Base-by-base conservation (phyloP, 1,140 invertebrate species). In the Monochamus saltuarius region DNA sequence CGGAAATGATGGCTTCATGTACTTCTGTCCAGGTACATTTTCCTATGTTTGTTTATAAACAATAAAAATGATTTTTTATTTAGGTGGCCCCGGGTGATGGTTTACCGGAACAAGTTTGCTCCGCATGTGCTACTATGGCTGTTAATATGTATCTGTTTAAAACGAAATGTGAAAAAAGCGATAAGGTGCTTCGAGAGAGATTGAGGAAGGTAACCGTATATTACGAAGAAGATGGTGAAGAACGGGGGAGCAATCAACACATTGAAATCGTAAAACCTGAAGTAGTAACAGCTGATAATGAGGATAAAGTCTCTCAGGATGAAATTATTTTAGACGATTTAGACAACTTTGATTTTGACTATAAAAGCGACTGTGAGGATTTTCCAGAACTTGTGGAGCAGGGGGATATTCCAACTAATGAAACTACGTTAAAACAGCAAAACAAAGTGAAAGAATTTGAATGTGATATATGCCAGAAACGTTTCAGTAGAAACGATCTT, bases 61-160 rank as follows among this genome's bases (percentile, higher is more conserved):
- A 29, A 6, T 29, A 29, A 29, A 29, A 29, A 29, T 29, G 19
- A 9, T 60, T 29, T 37, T 42, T 37, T 56, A 63, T 63, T 40
- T 60, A 82, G 81, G 80, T 82, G 66, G 69, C 77, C 54, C 75
- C 79, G 59, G 83, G 80, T 13, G 85, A 87, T 76, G 85, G 85
- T n/a, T 75, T 87, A 65, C 84, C 85, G 37, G 77, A 82, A 59
- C 78, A 82, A 49, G 82, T 87, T 7, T 87, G 85, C 55, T 79
- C 77, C 40, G 68, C 78, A 19, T 87, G 85, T 64, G 81, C 82
- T 2, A 79, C 83, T 49, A 83, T 84, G 65, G 73, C 85, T n/a
- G 82, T 84, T 62, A 79, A 80, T 17, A 79, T 84, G 29, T 87
- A 85, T 67, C 78, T 84, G 56, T 87, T 87, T 65, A 87, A 87